Evolutionary conservation across 2,113 vertebrate genomes (phyloP).

Genomic region (Paralichthys olivaceus): DNA sequence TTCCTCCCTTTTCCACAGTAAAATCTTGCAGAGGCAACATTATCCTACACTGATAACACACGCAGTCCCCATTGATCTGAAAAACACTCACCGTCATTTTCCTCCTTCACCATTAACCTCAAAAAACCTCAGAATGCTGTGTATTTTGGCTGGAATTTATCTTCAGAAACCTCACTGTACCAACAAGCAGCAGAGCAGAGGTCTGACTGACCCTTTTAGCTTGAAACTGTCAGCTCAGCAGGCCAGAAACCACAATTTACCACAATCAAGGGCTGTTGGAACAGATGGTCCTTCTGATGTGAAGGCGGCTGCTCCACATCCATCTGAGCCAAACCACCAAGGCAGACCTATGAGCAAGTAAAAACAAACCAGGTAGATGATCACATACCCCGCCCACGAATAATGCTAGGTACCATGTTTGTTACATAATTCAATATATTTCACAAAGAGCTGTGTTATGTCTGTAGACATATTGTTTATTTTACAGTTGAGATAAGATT

Average conservation of each 20-base stretch:
- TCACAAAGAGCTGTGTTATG: no score
- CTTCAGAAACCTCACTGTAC: constrained; percentile 40
- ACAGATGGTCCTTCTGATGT: constrained; percentile 30
- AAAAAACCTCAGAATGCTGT: constrained; percentile 34
- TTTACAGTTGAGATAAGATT: no score
- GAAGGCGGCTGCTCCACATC: constrained; percentile 1
- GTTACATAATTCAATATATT: background rate
- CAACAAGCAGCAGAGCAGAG: constrained; percentile 31
- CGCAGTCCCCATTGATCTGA: constrained; percentile 7
- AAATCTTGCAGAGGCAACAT: background rate
- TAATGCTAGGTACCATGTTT: background rate
- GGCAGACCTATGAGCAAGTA: background rate
- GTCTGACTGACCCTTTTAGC: constrained; percentile 37
- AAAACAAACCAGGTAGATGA: background rate
- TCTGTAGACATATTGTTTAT: no score
- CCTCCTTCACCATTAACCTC: constrained; percentile 31
- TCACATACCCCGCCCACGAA: background rate
- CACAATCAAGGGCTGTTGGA: constrained; percentile 31
- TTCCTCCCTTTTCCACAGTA: background rate
- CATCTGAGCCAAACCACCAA: constrained; percentile 7
- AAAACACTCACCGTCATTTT: constrained; percentile 14
- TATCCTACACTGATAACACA: background rate
- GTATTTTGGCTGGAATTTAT: constrained; percentile 31
- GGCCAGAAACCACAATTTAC: constrained; percentile 49
- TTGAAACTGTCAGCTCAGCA: constrained; percentile 26